Evolutionary conservation across 37 sponge, comb jelly and placozoan genomes (phyloP), one percentile per base, ranked within the genome.

Genomic region (Cladorhizidae sp.): DNA sequence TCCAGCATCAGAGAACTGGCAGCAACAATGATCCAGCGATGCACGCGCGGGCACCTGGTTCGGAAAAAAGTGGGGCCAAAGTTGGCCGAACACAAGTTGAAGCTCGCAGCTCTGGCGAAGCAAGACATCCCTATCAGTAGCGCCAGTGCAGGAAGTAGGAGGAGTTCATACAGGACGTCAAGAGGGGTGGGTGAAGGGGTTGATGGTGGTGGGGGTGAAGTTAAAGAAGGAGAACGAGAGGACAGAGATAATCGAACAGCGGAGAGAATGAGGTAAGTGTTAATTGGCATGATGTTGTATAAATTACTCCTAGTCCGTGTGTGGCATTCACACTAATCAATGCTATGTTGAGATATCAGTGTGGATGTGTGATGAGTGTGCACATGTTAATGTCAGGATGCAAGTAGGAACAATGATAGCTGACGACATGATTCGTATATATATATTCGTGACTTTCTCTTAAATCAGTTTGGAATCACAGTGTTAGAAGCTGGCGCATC

Each of bases 1-100:
- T 84, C 88, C 18, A 74, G 94, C 32, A 93, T 95, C 45, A 80
- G 89, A 56, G 96, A 95, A 42, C 85, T 95, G 40, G 94, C 93
- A 23, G 96, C 94, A 28, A 80, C 51, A 29, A 37, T 54, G 52
- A 79, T 79, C 23, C 80, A 82, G 74, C 17, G 25, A 54, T 67
- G 52, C 23, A 49, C 67, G 25, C 72, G 88, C 11, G 88, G 88
- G 7, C 72, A 67, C 62, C 31, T 82, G 14, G 78, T 39, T 3
- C 73, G 88, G 29, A 77, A 65, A 56, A 77, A 41, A 62, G 36
- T 56, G 5, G 67, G 51, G 26, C 32, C 38, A 15, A 1, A 73
- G 56, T 42, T 71, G 33, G 33, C 26, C 12, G 67, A 65, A 31
- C 31, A 35, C 35, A 25, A 36, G 35, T 29, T 32, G n/a, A 67